Conservation (phyloP, 1,140 invertebrate genomes). For the Habropoda laboriosa region DNA sequence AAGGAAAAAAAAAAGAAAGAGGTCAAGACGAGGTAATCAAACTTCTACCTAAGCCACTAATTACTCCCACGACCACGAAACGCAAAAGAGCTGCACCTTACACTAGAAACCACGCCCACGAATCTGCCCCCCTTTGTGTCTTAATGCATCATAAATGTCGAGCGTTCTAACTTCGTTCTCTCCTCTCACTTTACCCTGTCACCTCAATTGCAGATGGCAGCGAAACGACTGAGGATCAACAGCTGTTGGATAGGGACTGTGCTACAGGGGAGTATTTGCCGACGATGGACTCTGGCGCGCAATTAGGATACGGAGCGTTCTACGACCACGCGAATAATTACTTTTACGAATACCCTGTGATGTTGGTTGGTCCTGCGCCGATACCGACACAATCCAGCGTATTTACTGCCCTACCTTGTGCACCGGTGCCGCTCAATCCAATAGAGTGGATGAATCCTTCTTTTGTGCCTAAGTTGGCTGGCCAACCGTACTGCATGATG, state of each 20-base stretch:
- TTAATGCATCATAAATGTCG: neutral
- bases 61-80: too few species aligned
- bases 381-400: slow-evolving; percentile 75
- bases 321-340: slow-evolving; percentile 78
- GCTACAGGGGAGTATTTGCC: slow-evolving; percentile 67
- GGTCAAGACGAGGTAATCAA: too few species aligned
- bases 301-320: slow-evolving; percentile 75
- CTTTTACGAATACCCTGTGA: slow-evolving; percentile 79
- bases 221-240: slow-evolving; percentile 79
- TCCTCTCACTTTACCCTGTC: neutral
- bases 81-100: too few species aligned
- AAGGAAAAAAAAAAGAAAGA: too few species aligned
- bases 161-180: neutral
- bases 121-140: neutral
- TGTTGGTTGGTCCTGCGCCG: slow-evolving; percentile 75
- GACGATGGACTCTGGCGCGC: slow-evolving; percentile 62
- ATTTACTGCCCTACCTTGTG: slow-evolving; percentile 78
- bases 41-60: too few species aligned
- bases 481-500: slow-evolving; percentile 75
- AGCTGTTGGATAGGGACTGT: slow-evolving; percentile 73
- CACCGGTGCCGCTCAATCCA: slow-evolving; percentile 79
- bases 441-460: slow-evolving; percentile 82
- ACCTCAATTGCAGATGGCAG: slow-evolving; percentile 73
- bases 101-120: too few species aligned
- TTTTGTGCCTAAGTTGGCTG: slow-evolving; percentile 75